A percentile compares a stretch with the other conserved stretches of the same genome.
These are phyloP conservation scores for Xanthia togata DNA, from an alignment of 2,888 invertebrate species.

Conservation along the genomic window DNA sequence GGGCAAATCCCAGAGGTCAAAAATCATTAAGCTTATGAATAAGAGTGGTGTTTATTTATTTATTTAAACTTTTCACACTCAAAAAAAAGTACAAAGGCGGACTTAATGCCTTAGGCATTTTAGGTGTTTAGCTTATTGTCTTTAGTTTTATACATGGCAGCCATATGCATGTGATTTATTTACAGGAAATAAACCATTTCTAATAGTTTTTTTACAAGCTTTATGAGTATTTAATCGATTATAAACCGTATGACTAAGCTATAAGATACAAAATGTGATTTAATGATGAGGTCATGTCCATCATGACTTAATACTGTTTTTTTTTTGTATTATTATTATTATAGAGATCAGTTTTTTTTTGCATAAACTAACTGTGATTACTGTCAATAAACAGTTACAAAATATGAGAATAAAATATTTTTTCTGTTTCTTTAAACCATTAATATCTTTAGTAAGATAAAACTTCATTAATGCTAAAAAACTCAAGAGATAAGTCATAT, in stretches of 20 bases:
- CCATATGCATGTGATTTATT: neutral
- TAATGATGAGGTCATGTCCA: slow-evolving; percentile 2
- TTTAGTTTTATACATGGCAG: too few species aligned
- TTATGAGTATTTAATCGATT: neutral
- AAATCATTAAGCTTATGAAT: too few species aligned
- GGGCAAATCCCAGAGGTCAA: too few species aligned
- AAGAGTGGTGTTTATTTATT: too few species aligned
- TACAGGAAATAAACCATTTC: neutral
- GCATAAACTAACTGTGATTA: neutral
- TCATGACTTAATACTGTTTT: neutral
- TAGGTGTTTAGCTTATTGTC: too few species aligned
- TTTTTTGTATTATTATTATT: neutral
- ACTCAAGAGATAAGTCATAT: neutral
- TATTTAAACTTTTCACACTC: too few species aligned
- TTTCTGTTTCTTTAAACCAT: neutral
- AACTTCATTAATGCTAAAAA: neutral
- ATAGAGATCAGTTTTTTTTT: neutral
- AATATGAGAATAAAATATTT: neutral
- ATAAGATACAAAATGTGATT: neutral
- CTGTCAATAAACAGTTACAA: neutral
- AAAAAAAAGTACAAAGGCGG: too few species aligned
- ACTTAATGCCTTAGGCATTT: too few species aligned
- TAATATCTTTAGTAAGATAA: neutral
- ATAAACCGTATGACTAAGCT: neutral
- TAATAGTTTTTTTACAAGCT: neutral